Percentiles rank a stretch among this genome's conserved stretches.
Conservation (phyloP, 2,888 invertebrate species). For the Odontocerum albicorne region DNA sequence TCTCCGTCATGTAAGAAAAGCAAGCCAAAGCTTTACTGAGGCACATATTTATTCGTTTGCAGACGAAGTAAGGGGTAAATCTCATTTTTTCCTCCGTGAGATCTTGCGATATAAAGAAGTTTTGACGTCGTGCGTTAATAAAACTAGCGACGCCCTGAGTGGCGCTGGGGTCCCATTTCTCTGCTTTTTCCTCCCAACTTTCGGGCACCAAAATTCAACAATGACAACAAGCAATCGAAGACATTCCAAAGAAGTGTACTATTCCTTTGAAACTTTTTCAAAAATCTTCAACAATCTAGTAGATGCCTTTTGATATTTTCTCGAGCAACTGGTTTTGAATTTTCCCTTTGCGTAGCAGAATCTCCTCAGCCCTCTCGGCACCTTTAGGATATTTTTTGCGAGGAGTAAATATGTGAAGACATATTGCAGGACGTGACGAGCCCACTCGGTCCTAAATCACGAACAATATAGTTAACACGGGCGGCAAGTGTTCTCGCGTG, state of each 20-base stretch:
- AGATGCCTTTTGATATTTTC: background rate
- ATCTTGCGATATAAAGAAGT: slow-evolving; percentile 20
- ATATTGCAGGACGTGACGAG: slow-evolving; percentile 36
- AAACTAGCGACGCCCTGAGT: slow-evolving; percentile 24
- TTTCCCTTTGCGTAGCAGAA: background rate
- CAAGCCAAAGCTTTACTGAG: too few relatives aligned
- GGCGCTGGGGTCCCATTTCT: slow-evolving; percentile 22
- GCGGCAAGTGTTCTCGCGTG: background rate
- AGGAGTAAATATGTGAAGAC: slow-evolving; percentile 37
- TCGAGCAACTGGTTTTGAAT: background rate
- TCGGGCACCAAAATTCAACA: background rate
- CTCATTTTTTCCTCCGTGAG: slow-evolving; percentile 8
- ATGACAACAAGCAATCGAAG: background rate
- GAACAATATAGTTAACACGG: slow-evolving; percentile 21
- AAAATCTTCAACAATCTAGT: background rate
- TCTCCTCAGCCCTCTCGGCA: background rate
- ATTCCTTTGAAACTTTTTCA: background rate
- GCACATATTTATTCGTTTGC: slow-evolving; percentile 10
- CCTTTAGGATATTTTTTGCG: slow-evolving; percentile 22
- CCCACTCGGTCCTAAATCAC: slow-evolving; percentile 30
- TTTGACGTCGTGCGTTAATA: slow-evolving; percentile 32
- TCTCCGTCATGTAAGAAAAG: too few relatives aligned
- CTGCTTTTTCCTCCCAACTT: background rate
- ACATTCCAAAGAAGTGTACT: background rate
- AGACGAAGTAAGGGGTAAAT: background rate